Conservation (phyloP, 2,888 invertebrate genomes). For the Marronus borbonicus region DNA sequence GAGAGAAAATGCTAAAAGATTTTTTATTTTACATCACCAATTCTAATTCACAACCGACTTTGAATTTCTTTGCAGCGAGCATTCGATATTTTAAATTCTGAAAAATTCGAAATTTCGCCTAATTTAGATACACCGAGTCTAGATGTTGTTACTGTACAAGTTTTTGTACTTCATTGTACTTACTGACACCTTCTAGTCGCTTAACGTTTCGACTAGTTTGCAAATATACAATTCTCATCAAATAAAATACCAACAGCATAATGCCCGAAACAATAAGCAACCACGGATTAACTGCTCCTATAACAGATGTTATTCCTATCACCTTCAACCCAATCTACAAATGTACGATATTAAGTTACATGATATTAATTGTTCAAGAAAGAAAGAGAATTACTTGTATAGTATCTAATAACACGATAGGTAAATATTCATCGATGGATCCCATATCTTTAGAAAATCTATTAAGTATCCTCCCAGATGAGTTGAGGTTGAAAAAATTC, state of each 20-base stretch:
- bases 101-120: no score
- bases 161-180: conserved; percentile 26
- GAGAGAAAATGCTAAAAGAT: no score
- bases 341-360: not conserved
- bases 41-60: no score
- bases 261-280: conserved; percentile 77
- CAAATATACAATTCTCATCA: conserved; percentile 78
- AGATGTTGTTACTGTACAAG: no score
- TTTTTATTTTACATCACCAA: no score
- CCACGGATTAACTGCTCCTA: conserved; percentile 73
- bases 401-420: conserved; percentile 58
- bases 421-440: conserved; percentile 73
- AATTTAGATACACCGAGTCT: no score
- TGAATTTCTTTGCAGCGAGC: no score
- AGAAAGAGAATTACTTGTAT: conserved; percentile 37
- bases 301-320: conserved; percentile 51
- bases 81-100: no score
- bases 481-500: conserved; percentile 81
- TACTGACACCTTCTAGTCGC: conserved; percentile 76
- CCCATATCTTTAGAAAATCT: conserved; percentile 83
- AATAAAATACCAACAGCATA: conserved; percentile 76
- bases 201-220: conserved; percentile 82
- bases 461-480: conserved; percentile 78
- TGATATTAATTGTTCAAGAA: no score
- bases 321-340: conserved; percentile 53